Evolutionary conservation across 2,113 vertebrate species (phyloP), one percentile per base, ranked within the genome.

Genomic region (Lathamus discolor): DNA sequence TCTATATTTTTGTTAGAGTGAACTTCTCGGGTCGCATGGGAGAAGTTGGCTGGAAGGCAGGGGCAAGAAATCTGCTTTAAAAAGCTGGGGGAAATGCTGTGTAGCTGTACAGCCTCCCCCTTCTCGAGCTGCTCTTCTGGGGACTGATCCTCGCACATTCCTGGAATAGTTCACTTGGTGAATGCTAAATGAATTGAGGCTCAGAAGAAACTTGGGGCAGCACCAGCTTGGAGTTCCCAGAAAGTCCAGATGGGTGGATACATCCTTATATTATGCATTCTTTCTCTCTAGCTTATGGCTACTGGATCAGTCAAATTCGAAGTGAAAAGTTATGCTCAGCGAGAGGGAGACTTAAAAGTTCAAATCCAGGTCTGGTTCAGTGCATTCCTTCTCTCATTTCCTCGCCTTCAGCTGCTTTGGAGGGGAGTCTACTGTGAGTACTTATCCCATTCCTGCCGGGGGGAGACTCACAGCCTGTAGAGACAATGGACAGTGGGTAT

Each of bases 1-100:
- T 96, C 96, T 96, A 89, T 90, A 83, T 97, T 98, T 96, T 98
- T 96, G 96, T 94, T 90, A 84, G 93, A 95, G 74, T 69, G 96
- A 96, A 88, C 93, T 93, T 95, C 96, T 87, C 5, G 1, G 91
- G 95, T 93, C 93, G 41, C 17, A 1, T 13, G 49, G 90, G 79
- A 68, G 83, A 93, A 89, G 92, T n/a, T 91, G 94, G 67, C 82
- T 46, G n/a, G 77, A 96, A 96, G 95, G 95, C 94, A 70, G 54
- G 76, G 80, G 52, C 28, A 66, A 59, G 61, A 61, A 92, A 55
- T 35, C 16, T 77, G 75, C 46, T 86, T 86, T 27, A 13, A 62
- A 77, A 82, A 89, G 72, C 51, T 73, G 69, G 62, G 75, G 80
- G 77, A 49, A 70, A 80, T 18, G 23, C 31, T 82, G 73, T 3